Conservation (phyloP, 1,140 invertebrate genomes). For the Megalopta genalis region DNA sequence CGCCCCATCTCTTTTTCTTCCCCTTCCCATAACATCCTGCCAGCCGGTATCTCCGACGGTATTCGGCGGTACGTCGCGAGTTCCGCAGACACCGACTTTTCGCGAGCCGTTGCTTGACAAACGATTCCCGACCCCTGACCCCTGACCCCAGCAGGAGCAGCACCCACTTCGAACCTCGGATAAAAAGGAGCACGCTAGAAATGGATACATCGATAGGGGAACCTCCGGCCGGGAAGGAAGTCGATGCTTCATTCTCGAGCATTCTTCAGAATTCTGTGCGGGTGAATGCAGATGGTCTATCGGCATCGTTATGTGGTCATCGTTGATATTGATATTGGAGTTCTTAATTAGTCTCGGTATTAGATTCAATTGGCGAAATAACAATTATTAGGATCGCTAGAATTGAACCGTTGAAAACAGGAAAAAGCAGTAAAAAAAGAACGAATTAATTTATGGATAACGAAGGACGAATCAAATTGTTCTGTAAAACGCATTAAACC, state of each 20-base stretch:
- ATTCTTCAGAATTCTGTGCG: no score
- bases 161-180: background rate
- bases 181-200: background rate
- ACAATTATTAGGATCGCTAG: no score
- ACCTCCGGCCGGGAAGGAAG: background rate
- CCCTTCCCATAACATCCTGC: conserved; percentile 28
- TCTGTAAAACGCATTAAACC: no score
- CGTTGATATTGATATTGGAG: no score
- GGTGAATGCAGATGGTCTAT: no score
- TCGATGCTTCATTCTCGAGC: background rate
- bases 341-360: no score
- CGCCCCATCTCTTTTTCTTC: background rate
- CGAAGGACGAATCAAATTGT: no score
- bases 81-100: conserved; percentile 7
- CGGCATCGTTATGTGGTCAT: no score
- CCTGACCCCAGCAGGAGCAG: background rate
- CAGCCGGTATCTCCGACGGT: conserved; percentile 22
- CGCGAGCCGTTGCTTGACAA: background rate
- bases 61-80: conserved; percentile 2
- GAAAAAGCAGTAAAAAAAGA: no score
- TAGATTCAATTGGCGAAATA: no score
- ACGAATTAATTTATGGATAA: no score
- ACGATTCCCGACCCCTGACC: conserved; percentile 9
- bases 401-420: no score
- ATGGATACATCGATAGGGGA: conserved; percentile 1